Base-by-base conservation (phyloP, 2,797 vertebrate species). In the Numenius phaeopus region DNA sequence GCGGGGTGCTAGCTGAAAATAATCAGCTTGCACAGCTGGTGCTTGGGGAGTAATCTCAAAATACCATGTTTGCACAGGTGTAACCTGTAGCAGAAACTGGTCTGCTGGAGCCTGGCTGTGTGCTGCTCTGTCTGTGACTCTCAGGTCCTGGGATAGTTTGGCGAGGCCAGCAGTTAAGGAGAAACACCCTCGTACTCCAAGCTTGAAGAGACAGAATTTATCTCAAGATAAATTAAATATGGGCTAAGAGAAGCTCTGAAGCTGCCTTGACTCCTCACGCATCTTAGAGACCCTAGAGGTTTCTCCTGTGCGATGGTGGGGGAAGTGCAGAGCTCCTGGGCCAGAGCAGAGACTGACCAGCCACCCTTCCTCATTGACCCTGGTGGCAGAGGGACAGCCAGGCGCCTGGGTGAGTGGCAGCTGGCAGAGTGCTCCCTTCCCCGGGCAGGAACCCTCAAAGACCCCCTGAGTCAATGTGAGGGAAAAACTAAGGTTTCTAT, bases 1-100 rank as follows among this genome's bases (percentile, higher is more conserved):
- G 61, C 4, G 2, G 76, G 76, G 92, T 94, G 72, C 84, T 87
- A 27, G 65, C 57, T 61, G 87, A 91, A 95, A 96, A 85, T 87
- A 86, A 95, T 89, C 87, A 94, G 96, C 82, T 96, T 96, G 90
- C 82, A 95, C 95, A 97, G 96, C 96, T 96, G 97, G 90, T 62
- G 50, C 90, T 69, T 71, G 71, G 81, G 92, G 83, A 96, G 27
- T 65, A 83, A 49, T 83, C 86, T 89, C 84, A 62, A 89, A 86
- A 34, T 87, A 66, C 11, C 0, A 0, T 95, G 80, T 97, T 97
- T 96, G 94, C 95, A 96, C 97, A 97, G 97, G 97, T 97, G 97
- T 83, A 86, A 91, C 78, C 89, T 47, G 54, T 58, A 95, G 82
- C 75, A 96, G 84, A 88, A 95, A 89, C 65, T 65, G 75, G 88